Evolutionary conservation across 2,113 vertebrate genomes (phyloP).

Genomic region (Albula glossodonta): DNA sequence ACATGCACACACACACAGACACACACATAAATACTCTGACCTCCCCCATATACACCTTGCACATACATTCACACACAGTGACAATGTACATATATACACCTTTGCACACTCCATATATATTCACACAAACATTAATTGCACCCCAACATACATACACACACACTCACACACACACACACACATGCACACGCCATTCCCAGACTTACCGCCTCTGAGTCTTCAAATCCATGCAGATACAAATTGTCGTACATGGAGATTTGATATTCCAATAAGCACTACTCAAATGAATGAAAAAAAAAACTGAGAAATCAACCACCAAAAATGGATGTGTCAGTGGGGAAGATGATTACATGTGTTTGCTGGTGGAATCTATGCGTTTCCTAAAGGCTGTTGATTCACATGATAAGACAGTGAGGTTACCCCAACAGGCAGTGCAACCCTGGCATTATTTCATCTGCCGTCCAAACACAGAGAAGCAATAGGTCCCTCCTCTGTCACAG

Average conservation of each 20-base stretch:
- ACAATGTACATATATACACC: too few relatives aligned
- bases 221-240: constrained; percentile 98
- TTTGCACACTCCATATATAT: not conserved
- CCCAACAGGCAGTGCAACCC: constrained; percentile 76
- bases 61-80: not conserved
- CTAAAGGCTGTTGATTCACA: constrained; percentile 70
- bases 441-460: constrained; percentile 81
- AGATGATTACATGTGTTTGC: constrained; percentile 53
- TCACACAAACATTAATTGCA: not conserved
- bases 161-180: not conserved
- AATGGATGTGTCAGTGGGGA: constrained; percentile 33
- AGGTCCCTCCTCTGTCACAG: constrained; percentile 76
- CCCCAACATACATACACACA: not conserved
- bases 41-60: not conserved
- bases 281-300: constrained; percentile 32
- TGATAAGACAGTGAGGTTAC: constrained; percentile 71
- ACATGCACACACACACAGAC: not conserved
- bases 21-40: not conserved
- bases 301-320: constrained; percentile 25
- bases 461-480: constrained; percentile 70
- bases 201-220: constrained; percentile 98
- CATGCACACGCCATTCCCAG: constrained; percentile 22
- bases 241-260: constrained; percentile 96
- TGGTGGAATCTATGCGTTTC: constrained; percentile 58
- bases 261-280: constrained; percentile 74